Percentiles rank a stretch among this genome's conserved stretches.
Evolutionary conservation across 1,140 invertebrate genomes (phyloP).

Genomic region (Drosophila ogumai): DNA sequence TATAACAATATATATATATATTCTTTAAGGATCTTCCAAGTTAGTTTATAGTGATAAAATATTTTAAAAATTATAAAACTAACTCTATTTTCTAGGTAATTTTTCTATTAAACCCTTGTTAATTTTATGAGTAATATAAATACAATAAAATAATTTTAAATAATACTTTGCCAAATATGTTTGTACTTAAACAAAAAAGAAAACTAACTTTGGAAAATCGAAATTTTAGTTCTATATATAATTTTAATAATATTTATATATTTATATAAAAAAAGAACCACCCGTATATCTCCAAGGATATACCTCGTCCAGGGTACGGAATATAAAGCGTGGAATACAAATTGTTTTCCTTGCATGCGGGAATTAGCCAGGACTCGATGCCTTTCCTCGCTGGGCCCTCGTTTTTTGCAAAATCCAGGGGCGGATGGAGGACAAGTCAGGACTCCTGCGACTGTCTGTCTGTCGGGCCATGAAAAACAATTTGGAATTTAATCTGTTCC

Average conservation of each 20-base stretch:
- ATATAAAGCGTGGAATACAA: conserved; percentile 31
- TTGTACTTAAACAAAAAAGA: no score
- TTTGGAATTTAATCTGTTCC: conserved; percentile 72
- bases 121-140: neutral
- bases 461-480: conserved; percentile 60
- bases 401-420: neutral
- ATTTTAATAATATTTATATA: no score
- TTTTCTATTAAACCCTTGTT: neutral
- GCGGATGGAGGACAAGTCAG: conserved; percentile 2
- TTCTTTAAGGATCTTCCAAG: neutral
- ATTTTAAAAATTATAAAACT: neutral
- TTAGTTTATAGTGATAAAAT: neutral
- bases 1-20: neutral
- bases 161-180: no score
- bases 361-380: conserved; percentile 55
- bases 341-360: conserved; percentile 73
- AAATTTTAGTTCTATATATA: no score
- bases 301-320: conserved; percentile 8
- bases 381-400: neutral
- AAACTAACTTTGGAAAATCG: no score
- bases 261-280: neutral
- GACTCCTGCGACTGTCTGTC: conserved; percentile 1
- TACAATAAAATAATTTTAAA: neutral
- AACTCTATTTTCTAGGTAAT: neutral
- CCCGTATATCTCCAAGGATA: neutral